Percentiles rank a stretch among this genome's conserved stretches.
These are phyloP conservation scores for Heliothis peltigera DNA, from an alignment of 2,888 invertebrate species.

Conservation along the genomic window DNA sequence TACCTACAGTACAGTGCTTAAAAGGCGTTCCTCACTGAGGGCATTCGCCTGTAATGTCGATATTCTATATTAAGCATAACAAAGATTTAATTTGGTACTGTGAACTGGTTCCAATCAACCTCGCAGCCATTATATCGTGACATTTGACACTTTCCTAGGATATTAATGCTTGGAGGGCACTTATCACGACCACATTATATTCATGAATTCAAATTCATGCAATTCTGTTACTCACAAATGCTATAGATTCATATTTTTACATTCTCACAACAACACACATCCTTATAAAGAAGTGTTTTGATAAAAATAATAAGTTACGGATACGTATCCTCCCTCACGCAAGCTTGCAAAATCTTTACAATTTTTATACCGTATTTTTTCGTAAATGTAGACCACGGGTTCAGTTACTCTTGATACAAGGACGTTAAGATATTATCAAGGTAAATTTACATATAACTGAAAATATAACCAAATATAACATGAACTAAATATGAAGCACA, in stretches of 20 bases:
- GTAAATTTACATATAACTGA: slow-evolving; percentile 47
- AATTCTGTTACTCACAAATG: slow-evolving; percentile 12
- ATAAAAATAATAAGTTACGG: slow-evolving; percentile 57
- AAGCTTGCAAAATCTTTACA: slow-evolving; percentile 48
- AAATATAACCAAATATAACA: slow-evolving; percentile 18
- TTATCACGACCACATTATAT: no score
- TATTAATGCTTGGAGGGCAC: no score
- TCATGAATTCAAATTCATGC: not conserved
- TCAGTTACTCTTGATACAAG: slow-evolving; percentile 43
- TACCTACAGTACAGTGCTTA: no score
- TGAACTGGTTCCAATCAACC: no score
- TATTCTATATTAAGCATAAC: no score
- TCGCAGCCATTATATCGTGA: no score
- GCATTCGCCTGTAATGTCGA: no score
- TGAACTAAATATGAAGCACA: not conserved
- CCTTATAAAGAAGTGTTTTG: slow-evolving; percentile 58
- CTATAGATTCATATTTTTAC: slow-evolving; percentile 27
- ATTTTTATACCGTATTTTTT: slow-evolving; percentile 58
- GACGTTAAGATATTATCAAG: slow-evolving; percentile 46
- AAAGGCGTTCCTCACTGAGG: no score
- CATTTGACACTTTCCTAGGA: no score
- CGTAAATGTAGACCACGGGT: slow-evolving; percentile 52
- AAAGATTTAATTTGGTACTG: no score
- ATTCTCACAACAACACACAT: slow-evolving; percentile 37
- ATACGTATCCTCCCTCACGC: slow-evolving; percentile 49